Evolutionary conservation across 2,888 invertebrate species (phyloP), one percentile per base, ranked within the genome.

Genomic region (Automeris io): DNA sequence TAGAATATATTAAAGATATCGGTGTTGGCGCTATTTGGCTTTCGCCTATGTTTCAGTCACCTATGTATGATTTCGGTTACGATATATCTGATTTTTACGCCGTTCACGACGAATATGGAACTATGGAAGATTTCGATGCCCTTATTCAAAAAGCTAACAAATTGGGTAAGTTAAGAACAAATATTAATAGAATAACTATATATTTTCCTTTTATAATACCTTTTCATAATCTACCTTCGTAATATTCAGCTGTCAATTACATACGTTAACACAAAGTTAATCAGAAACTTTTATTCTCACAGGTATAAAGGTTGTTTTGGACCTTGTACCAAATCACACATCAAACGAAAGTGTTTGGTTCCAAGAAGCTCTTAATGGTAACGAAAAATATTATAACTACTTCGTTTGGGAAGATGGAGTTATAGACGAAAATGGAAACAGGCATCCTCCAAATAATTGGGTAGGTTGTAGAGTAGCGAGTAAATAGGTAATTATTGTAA

Each of bases 331-430:
- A 1, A 92, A 92, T 72, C 94, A 95, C 55, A 90, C 92, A 11
- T 94, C 94, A 41, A 90, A 93, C 58, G 87, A 93, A 59, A 94
- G 95, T 60, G 88, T 90, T 24, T 98, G 97, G 97, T 98, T 98
- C 66, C 70, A 86, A 50, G 88, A 90, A 52, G 95, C 95, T 1
- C 79, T 90, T 1, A 82, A 89, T 2, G 79, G 83, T 1, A 79
- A 85, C 39, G 82, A 88, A 40, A 90, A 89, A 2, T 94, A 91
- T 67, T 89, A 88, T 24, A 89, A 94, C 61, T 95, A 90, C 65
- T 95, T 93, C 54, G 76, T 94, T 22, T 95, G 95, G 95, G 86
- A 79, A 33, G 87, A 91, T 44, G 90, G 90, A 4, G 74, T 73
- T 40, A 60, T 71, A 37, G 73, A 78, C 31, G 71, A 76, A 37